Evolutionary conservation across 1,140 invertebrate species (phyloP), one percentile per base, ranked within the genome.

Genomic region (Stegodyphus mimosarum): DNA sequence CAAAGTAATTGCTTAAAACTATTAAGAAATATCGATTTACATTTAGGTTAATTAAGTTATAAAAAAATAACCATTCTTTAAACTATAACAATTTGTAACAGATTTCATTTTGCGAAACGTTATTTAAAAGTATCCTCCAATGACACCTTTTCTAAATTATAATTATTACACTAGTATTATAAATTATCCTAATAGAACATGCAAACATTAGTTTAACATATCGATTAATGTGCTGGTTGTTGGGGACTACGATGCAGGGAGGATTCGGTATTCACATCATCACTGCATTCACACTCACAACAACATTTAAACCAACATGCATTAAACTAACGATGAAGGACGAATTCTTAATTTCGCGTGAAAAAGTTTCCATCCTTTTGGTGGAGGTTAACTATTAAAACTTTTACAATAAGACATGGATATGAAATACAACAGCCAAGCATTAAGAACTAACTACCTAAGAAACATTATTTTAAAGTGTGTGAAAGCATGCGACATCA

Each of bases 241-340:
- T 5, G 53, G 49, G 81, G 81, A 70, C 64, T 75, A 76, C 17
- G 69, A 66, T 69, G 81, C 72, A 70, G 71, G 71, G 50, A 74
- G 73, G 72, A 15, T 51, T 60, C 13, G 55, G 6, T 52, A 60
- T 17, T 84, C 63, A 84, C 48, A 69, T 84, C 50, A 13, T 11
- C 81, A 76, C 80, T 64, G 71, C 70, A 83, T 52, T 83, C 80
- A 83, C 48, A 67, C 81, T 75, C 6, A 75, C n/a, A 75, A 84
- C 81, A 75, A 84, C 81, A 84, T 66, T 83, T 83, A 83, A 74
- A 66, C 80, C 81, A 84, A 10, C 81, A 84, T 84, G 81, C 81
- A 84, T 75, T 75, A 74, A 33, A 73, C 55, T 7, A 64, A 74
- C 64, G 50, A 83, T 81, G 78, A 53, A 81, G 15, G 53, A 80